These are phyloP conservation scores for Drosophila elegans DNA, from an alignment of 1,140 invertebrate species.

Conservation along the genomic window DNA sequence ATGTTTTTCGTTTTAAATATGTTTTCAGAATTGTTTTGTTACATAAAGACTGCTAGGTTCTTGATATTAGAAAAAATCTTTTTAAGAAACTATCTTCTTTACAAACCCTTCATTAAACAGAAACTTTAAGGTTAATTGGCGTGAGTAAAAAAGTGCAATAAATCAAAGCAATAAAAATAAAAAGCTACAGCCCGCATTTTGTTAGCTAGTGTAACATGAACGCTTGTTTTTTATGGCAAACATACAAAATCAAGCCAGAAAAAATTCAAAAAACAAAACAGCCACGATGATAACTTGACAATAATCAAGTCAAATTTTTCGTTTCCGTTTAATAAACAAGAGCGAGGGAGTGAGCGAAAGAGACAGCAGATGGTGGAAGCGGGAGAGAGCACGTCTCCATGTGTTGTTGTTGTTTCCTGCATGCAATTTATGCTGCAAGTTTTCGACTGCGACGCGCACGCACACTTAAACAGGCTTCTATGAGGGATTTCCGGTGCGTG, in stretches of 20 bases:
- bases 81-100: too few species aligned
- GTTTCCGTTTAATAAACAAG: conserved; percentile 79
- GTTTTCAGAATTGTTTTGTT: neutral
- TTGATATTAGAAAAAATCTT: too few species aligned
- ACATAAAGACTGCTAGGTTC: neutral
- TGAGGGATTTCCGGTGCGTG: conserved; percentile 82
- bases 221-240: conserved; percentile 28
- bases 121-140: conserved; percentile 63
- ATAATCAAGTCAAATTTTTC: conserved; percentile 83
- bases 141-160: conserved; percentile 54
- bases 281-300: conserved; percentile 67
- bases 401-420: conserved; percentile 61
- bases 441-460: conserved; percentile 34
- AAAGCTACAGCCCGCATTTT: conserved; percentile 55
- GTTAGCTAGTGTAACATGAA: conserved; percentile 29
- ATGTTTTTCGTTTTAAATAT: neutral
- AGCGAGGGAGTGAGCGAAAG: conserved; percentile 16
- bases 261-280: conserved; percentile 20
- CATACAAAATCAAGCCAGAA: conserved; percentile 48
- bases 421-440: conserved; percentile 75
- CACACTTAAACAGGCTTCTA: conserved; percentile 46
- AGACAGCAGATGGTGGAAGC: conserved; percentile 7
- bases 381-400: conserved; percentile 29
- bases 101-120: neutral
- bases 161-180: conserved; percentile 20